phyloP scores from a whole-genome alignment of 2,797 vertebrate species.

The Ceyx erithaca region DNA sequence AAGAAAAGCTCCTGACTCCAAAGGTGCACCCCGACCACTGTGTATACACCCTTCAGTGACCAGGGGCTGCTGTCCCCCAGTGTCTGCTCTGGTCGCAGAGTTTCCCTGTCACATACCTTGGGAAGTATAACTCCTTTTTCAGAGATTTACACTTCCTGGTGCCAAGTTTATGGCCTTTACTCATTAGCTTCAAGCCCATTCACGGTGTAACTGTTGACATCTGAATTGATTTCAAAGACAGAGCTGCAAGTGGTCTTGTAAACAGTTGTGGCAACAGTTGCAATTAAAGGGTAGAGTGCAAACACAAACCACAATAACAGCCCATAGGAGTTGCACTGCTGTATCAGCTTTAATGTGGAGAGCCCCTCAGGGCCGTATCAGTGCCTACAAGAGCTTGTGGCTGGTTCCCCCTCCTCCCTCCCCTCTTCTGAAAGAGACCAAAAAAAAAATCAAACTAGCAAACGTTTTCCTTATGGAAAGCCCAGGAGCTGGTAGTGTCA shows the following conservation, averaged over 20 bases:
- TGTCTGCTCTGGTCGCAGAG: not conserved
- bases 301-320: constrained; percentile 16
- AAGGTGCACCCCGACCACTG: not conserved
- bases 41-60: not conserved
- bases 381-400: not conserved
- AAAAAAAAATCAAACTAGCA: not conserved
- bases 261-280: not conserved
- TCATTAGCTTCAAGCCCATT: not conserved
- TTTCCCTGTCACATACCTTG: not conserved
- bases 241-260: constrained; percentile 27
- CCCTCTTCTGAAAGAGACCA: not conserved
- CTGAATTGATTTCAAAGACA: constrained; percentile 22
- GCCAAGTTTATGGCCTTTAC: not conserved
- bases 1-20: not conserved
- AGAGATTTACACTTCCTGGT: not conserved
- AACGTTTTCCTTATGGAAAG: not conserved
- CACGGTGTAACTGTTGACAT: not conserved
- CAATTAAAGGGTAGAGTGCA: constrained; percentile 15
- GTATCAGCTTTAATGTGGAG: not conserved
- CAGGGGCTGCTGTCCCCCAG: not conserved
- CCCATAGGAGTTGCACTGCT: not conserved
- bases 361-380: not conserved
- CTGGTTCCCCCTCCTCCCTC: not conserved
- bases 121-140: not conserved
- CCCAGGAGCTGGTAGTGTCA: not conserved